phyloP scores from a whole-genome alignment of 2,888 invertebrate genomes.

The Dromius quadrimaculatus region DNA sequence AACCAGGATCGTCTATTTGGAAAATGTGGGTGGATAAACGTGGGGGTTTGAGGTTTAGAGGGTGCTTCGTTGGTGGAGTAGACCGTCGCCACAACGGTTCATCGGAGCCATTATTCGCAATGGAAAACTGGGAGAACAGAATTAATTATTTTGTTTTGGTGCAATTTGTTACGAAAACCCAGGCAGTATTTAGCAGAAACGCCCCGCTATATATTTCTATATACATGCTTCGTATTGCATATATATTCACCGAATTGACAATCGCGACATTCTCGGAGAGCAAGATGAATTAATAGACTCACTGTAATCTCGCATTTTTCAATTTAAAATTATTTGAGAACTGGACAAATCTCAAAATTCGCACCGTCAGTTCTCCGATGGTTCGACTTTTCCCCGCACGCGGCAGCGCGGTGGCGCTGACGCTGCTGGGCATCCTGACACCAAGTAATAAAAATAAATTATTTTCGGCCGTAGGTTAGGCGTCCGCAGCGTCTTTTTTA shows the following conservation, averaged over 20 bases:
- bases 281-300: no score
- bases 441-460: conserved; percentile 41
- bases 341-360: conserved; percentile 34
- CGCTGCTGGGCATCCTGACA: conserved; percentile 4
- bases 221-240: conserved; percentile 1
- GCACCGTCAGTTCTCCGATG: conserved; percentile 31
- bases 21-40: no score
- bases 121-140: conserved; percentile 44
- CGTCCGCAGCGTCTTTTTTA: conserved; percentile 8
- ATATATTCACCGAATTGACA: conserved; percentile 4
- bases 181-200: neutral
- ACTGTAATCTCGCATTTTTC: no score
- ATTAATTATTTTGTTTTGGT: conserved; percentile 51
- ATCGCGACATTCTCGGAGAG: neutral
- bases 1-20: conserved; percentile 1
- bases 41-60: neutral
- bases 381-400: neutral
- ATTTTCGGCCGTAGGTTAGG: conserved; percentile 7
- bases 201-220: conserved; percentile 6
- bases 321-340: no score
- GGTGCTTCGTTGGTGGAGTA: neutral
- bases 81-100: conserved; percentile 39
- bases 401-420: neutral
- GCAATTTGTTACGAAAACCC: conserved; percentile 44
- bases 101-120: conserved; percentile 45